Base-by-base conservation (phyloP, 1,140 invertebrate species). In the Archivesica marissinica region DNA sequence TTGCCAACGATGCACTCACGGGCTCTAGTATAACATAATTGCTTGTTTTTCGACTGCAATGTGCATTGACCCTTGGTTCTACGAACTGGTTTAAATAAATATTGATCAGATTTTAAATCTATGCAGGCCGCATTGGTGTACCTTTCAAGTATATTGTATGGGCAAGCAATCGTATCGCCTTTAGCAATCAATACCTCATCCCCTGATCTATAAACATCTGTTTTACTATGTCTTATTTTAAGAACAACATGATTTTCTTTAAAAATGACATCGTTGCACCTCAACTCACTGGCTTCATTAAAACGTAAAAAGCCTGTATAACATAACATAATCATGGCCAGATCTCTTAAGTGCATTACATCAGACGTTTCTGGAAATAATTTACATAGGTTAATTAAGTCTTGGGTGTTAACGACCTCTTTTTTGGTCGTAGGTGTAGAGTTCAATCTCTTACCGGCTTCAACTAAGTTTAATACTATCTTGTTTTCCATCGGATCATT, bases 231-330 rank as follows among this genome's bases (percentile, higher is more conserved):
- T 7, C 33, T 17, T 17, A 86, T 59, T 38, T 59, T 35, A 15
- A 86, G n/a, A 9, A 50, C n/a, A 25, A 86, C 39, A 72, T 86
- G 52, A 30, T 81, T 23, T 41, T 68, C 41, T 38, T 74, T 72
- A 41, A 86, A 47, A n/a, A 47, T 77, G 6, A 86, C 41, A 68
- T 86, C 76, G 47, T 41, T 77, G 59, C 77, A 85, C 28, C 17
- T 17, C 44, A 86, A 81, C 50, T 79, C 39, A 72, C 85, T 86
- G 3, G 81, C 23, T 74, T 86, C 84, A 38, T 86, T 52, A 28
- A 41, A 80, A 33, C 84, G 15, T n/a, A 77, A 41, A 59, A 83
- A 77, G 61, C 84, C 84, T 39, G 84, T 77, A 75, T 56, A 87
- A 30, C 80, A 50, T 15, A 84, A 23, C n/a, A 87, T 28, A 74